phyloP scores from a whole-genome alignment of 2,113 vertebrate species.

The Prolemur simus region DNA sequence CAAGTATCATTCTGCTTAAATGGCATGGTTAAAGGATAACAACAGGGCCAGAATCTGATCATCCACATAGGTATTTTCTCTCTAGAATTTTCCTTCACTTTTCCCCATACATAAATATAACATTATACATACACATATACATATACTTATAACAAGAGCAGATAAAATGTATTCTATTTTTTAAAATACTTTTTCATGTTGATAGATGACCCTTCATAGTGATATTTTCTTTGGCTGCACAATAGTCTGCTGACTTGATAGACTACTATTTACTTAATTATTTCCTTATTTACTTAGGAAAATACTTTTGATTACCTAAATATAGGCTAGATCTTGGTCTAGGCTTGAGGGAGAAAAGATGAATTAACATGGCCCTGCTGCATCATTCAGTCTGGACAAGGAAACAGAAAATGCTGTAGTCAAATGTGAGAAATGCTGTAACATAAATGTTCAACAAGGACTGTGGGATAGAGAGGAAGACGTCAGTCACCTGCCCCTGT shows the following conservation, averaged over 20 bases:
- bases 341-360: not conserved
- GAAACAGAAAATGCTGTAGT: not conserved
- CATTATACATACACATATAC: not conserved
- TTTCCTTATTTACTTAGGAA: not conserved
- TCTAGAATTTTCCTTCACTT: not conserved
- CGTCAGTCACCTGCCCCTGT: not conserved
- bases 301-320: not conserved
- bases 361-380: not conserved
- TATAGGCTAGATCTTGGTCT: not conserved
- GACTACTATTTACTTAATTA: not conserved
- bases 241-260: not conserved
- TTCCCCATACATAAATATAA: not conserved
- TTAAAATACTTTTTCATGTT: not conserved
- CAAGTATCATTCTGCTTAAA: not conserved
- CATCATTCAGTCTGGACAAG: not conserved
- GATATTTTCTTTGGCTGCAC: not conserved
- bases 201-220: not conserved
- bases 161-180: not conserved
- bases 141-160: not conserved
- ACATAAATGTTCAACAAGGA: not conserved
- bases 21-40: not conserved
- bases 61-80: not conserved
- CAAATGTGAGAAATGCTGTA: not conserved
- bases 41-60: not conserved
- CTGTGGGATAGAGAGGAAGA: not conserved